These are phyloP conservation scores for Drosophila cognata DNA, from an alignment of 2,888 invertebrate species.

Conservation along the genomic window DNA sequence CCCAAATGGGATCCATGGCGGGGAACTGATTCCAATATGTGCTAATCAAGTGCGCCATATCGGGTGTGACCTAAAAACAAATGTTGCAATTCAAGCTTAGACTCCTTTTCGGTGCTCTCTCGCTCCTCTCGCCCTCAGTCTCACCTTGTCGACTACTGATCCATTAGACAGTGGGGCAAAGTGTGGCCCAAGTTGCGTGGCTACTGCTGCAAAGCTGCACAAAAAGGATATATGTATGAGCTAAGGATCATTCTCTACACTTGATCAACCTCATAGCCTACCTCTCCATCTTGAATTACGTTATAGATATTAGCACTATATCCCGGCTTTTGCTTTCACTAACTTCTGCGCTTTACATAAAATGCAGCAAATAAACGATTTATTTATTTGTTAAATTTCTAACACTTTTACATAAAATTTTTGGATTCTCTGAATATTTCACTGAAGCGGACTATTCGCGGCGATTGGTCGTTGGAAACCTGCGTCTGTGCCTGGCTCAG, in stretches of 20 bases:
- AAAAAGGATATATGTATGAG: neutral
- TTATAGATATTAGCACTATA: conserved; percentile 60
- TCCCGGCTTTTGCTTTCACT: conserved; percentile 59
- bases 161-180: conserved; percentile 87
- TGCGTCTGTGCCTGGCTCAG: conserved; percentile 58
- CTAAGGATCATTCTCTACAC: neutral
- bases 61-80: conserved; percentile 86
- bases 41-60: conserved; percentile 89
- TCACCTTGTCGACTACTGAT: conserved; percentile 93
- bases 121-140: neutral
- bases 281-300: conserved; percentile 76
- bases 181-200: conserved; percentile 84
- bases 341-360: conserved; percentile 73
- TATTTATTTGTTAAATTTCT: conserved; percentile 60
- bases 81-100: neutral
- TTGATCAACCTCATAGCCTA: conserved; percentile 40
- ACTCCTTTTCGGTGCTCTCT: neutral
- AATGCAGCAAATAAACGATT: conserved; percentile 76
- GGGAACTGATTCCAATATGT: conserved; percentile 95
- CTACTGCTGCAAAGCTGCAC: conserved; percentile 65
- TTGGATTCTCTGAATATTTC: conserved; percentile 61
- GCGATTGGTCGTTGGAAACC: conserved; percentile 79
- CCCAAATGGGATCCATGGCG: conserved; percentile 95
- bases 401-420: conserved; percentile 70
- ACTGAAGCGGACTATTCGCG: conserved; percentile 80